Evolutionary conservation across 2,797 vertebrate genomes (phyloP).

Genomic region (Coendou prehensilis): DNA sequence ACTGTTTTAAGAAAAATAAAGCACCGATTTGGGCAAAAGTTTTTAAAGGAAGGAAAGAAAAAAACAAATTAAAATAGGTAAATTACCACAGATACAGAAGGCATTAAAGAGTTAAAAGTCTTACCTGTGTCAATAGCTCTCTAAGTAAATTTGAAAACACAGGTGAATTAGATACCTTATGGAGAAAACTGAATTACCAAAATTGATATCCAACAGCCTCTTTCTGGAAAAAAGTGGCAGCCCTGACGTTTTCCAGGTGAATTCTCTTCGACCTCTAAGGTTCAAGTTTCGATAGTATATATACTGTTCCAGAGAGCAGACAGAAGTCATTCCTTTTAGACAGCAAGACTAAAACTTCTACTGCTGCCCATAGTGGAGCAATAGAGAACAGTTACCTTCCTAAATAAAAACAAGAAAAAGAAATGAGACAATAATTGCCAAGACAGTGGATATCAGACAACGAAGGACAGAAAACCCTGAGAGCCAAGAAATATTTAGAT

Average conservation of each 20-base stretch:
- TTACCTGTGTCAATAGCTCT: neutral
- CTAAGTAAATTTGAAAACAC: neutral
- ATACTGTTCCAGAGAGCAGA: neutral
- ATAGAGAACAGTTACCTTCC: neutral
- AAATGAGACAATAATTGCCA: neutral
- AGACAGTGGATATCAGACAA: neutral
- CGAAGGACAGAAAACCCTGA: neutral
- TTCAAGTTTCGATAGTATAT: neutral
- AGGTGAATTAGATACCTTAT: neutral
- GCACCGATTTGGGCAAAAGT: neutral
- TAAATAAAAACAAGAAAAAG: neutral
- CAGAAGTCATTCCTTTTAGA: neutral
- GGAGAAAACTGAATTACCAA: neutral
- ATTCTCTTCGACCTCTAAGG: neutral
- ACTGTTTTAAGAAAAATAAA: slow-evolving; percentile 1
- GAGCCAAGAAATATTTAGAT: neutral
- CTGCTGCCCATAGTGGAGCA: neutral
- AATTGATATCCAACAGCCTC: neutral
- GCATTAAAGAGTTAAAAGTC: neutral
- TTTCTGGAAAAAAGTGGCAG: neutral
- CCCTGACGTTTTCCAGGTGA: neutral
- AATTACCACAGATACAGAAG: neutral
- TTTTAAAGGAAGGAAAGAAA: neutral
- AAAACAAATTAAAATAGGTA: neutral
- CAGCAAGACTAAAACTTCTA: neutral